Evolutionary conservation across 2,888 invertebrate species (phyloP), one percentile per base, ranked within the genome.

Genomic region (Ochlodes sylvanus): DNA sequence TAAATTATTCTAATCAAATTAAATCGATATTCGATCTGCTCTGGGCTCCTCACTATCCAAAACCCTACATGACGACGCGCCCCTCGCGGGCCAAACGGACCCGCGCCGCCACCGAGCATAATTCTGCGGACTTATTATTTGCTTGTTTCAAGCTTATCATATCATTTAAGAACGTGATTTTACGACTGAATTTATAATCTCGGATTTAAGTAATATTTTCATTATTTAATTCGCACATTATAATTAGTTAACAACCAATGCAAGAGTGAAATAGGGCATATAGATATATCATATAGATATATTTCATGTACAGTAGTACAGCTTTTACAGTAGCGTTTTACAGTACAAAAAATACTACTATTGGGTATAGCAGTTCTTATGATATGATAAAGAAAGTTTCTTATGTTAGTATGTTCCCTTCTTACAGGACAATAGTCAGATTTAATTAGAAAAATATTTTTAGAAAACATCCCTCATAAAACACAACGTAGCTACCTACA

Each of bases 81-180:
- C 81, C 78, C 73, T 72, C 76, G 74, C 68, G 77, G 77, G 72
- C 78, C 83, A 80, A 82, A 83, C 64, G 70, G 64, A 70, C 77
- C 81, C 82, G 83, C 27, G 83, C 27, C 2, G 27, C 89, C 86
- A 87, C 90, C 89, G 82, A 89, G 89, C 90, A 91, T 91, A 92
- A 92, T 92, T 89, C 85, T 89, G 91, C 87, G 90, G 90, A 89
- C 83, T 89, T 84, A 91, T 90, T 89, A 90, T 85, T 85, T 81
- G 85, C 89, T 91, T 87, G 86, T 90, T 90, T 84, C 77, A 75
- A 76, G 81, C 82, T 88, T 87, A 85, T 74, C 72, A 71, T 61
- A 63, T 63, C 44, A 68, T 57, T 63, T 42, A 38, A 66, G 38
- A 38, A 47, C 47, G 19, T 58, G 58, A 58, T 66, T 66, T 54